A percentile compares a stretch with the other conserved stretches of the same genome.
Conservation (phyloP, 2,113 vertebrate species). For the Eonycteris spelaea region DNA sequence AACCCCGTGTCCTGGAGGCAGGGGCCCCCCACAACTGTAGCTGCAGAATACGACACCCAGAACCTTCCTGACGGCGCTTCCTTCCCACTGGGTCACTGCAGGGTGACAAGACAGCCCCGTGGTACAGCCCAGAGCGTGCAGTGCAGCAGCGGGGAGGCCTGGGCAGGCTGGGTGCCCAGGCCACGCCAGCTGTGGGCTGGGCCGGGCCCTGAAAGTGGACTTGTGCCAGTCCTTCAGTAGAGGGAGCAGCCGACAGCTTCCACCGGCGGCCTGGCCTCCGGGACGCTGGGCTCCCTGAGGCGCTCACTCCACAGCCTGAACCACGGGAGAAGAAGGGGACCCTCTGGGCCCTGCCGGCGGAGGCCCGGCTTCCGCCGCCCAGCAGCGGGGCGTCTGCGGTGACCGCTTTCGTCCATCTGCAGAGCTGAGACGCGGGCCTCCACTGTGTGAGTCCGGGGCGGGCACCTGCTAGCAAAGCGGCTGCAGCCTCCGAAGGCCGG, state of each 20-base stretch:
- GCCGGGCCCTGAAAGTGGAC: neutral
- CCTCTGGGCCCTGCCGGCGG: fast-evolving
- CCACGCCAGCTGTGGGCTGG: fast-evolving
- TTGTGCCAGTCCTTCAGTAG: no score
- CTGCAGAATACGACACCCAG: fast-evolving
- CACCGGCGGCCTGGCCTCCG: no score
- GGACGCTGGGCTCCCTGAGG: neutral
- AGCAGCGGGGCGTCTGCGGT: fast-evolving
- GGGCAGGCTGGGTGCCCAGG: neutral
- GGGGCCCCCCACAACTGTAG: fast-evolving
- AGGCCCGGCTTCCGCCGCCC: fast-evolving
- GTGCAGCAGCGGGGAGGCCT: fast-evolving
- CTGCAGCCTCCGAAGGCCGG: fast-evolving
- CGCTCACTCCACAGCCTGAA: fast-evolving
- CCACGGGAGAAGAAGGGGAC: neutral
- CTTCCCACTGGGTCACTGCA: neutral
- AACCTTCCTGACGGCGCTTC: neutral
- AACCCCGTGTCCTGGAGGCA: fast-evolving
- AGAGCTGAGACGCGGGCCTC: neutral
- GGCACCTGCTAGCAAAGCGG: fast-evolving
- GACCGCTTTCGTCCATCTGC: neutral
- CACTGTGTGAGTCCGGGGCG: fast-evolving
- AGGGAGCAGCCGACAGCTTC: fast-evolving
- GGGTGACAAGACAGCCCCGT: fast-evolving
- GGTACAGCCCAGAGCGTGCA: neutral